phyloP scores from a whole-genome alignment of 2,113 vertebrate genomes.

The Sturnus vulgaris region DNA sequence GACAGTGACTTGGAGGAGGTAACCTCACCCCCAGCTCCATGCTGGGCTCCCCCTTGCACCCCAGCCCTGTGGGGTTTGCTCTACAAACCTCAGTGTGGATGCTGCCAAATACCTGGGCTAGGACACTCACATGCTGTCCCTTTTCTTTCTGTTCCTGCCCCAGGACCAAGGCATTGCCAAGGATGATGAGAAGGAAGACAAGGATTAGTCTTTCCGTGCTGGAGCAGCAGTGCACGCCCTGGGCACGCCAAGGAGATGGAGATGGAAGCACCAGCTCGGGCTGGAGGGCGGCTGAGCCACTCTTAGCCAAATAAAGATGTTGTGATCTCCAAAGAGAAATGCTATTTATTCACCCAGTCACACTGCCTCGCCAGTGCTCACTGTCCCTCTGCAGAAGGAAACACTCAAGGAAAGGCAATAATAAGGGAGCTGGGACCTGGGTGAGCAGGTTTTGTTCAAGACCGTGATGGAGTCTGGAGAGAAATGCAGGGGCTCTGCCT shows the following conservation, averaged over 20 bases:
- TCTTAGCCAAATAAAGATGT: conserved; percentile 33
- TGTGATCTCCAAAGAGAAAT: not conserved
- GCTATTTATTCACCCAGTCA: not conserved
- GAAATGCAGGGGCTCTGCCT: not conserved
- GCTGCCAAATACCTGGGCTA: not conserved
- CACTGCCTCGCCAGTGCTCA: rapidly evolving
- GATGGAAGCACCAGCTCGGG: rapidly evolving
- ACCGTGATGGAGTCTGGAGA: not conserved
- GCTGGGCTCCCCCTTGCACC: not conserved
- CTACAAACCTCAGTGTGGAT: not conserved
- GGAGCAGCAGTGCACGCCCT: rapidly evolving
- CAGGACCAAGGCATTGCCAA: not conserved
- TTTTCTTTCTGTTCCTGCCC: not conserved
- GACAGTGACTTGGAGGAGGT: conserved; percentile 7
- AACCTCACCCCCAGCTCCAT: not conserved
- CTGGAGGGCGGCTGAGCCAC: not conserved
- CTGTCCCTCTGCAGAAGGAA: not conserved
- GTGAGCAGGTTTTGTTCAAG: not conserved
- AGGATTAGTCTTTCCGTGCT: not conserved
- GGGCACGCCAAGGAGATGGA: rapidly evolving
- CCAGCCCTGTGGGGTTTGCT: not conserved
- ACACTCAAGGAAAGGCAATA: not conserved
- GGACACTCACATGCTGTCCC: not conserved
- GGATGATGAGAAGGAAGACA: not conserved
- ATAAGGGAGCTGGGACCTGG: not conserved